Evolutionary conservation across 2,797 vertebrate species (phyloP).

Genomic region (Melanotaenia maccullochi): DNA sequence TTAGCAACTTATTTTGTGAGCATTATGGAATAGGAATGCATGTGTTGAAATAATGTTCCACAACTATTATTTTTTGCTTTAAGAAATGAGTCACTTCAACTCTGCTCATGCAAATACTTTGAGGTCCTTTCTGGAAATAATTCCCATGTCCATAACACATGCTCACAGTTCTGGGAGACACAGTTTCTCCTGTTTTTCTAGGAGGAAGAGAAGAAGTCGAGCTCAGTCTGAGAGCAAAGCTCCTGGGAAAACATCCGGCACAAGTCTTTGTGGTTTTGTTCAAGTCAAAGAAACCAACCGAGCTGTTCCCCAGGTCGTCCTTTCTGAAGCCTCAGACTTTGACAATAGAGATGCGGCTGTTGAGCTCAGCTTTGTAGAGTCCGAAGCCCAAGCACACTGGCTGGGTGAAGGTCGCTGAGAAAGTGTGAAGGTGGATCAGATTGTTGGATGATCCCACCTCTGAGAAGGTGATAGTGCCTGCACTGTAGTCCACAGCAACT

Average conservation of each 20-base stretch:
- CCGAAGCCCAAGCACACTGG: constrained; percentile 81
- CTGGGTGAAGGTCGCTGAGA: constrained; percentile 74
- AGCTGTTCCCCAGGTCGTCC: neutral
- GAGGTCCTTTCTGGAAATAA: constrained; percentile 6
- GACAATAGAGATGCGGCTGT: constrained; percentile 73
- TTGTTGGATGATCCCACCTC: constrained; percentile 70
- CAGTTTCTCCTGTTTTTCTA: constrained; percentile 9
- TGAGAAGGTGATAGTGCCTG: constrained; percentile 79
- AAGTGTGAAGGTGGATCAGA: constrained; percentile 77
- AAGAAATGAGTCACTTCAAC: neutral
- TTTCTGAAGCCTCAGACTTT: constrained; percentile 55
- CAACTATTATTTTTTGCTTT: constrained; percentile 1
- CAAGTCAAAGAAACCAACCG: neutral
- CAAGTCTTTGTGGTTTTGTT: neutral
- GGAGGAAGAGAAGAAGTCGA: constrained; percentile 1
- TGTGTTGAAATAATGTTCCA: neutral
- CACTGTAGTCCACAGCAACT: constrained; percentile 73
- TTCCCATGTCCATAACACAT: constrained; percentile 3
- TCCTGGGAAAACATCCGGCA: neutral
- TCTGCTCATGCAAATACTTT: neutral
- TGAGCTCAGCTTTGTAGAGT: constrained; percentile 81
- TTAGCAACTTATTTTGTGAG: constrained; percentile 1
- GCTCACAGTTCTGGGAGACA: neutral
- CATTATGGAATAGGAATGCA: constrained; percentile 11
- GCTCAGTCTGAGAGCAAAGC: constrained; percentile 11